Base-by-base conservation (phyloP, 1,140 invertebrate genomes). In the Aphaenogaster ashmeadi region DNA sequence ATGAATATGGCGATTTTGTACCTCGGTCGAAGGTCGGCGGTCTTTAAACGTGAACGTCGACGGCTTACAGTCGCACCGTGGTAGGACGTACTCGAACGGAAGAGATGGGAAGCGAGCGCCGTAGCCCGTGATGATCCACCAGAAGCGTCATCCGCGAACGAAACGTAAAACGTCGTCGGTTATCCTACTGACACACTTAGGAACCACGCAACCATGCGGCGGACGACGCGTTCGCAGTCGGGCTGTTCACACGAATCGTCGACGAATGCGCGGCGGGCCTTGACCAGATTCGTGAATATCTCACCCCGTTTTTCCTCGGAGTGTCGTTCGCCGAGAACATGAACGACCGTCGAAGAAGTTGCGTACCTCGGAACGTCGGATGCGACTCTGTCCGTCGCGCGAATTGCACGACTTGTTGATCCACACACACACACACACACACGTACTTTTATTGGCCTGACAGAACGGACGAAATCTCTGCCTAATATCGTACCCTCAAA, bases 171-270 rank as follows among this genome's bases (percentile, higher is more conserved):
- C 81, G 85, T 71, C 75, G 77, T 87, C 62, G 71, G 64, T 92
- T 93, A 93, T 92, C 93, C 93, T 93, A 94, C 93, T 94, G 93
- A 94, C 93, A 93, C 93, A 94, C 91, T 93, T 93, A 88, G 58
- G 36, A 75, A 58, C 60, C 79, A 74, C 80, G 88, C 74, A 66
- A 18, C 0, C 62, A 2, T 33, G 58, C 33, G 7, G 60, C 60
- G 60, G 11, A 69, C 56, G 56, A 62, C 38, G 38, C 60, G 56
- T 6, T 64, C 77, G 75, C 44, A 11, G n/a, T 64, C 44, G 38
- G 27, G 44, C 58, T 2, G 62, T 47, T 66, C 66, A 41, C 66
- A 69, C 66, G 66, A 27, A 47, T 80, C 62, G 56, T 52, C 18
- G 58, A 44, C n/a, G 27, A 79, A 5, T 21, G 44, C 18, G n/a